Percentiles rank a stretch among this genome's conserved stretches.
Evolutionary conservation across 2,113 vertebrate genomes (phyloP).

Genomic region (Anser cygnoides): DNA sequence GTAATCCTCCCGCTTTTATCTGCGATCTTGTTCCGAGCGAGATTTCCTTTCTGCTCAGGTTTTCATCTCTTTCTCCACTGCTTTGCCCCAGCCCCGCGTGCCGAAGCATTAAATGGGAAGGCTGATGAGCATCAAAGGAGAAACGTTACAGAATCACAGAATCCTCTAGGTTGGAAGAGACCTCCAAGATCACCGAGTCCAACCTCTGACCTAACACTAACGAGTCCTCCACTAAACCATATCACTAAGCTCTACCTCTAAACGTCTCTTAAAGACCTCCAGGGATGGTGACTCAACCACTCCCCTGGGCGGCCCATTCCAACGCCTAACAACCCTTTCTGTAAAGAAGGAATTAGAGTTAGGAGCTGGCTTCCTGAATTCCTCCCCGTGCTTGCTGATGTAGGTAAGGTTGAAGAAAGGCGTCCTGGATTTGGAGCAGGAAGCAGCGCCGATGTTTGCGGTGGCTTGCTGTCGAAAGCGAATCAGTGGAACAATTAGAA

Average conservation of each 20-base stretch:
- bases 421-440: neutral
- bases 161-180: no score
- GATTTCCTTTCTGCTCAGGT: neutral
- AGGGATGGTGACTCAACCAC: no score
- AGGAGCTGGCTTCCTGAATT: neutral
- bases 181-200: no score
- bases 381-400: neutral
- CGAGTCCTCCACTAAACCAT: no score
- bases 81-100: neutral
- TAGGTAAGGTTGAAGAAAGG: neutral
- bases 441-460: neutral
- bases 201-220: no score
- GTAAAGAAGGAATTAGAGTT: no score
- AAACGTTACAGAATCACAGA: no score
- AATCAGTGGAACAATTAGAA: conserved; percentile 30
- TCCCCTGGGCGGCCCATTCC: no score
- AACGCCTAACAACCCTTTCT: no score
- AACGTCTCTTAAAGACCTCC: no score
- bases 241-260: no score
- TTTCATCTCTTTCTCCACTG: neutral
- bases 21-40: neutral
- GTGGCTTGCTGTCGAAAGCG: neutral
- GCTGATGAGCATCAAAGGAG: neutral
- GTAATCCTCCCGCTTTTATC: neutral
- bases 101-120: neutral